phyloP scores from a whole-genome alignment of 2,113 vertebrate species.

The Hydrolagus affinis region DNA sequence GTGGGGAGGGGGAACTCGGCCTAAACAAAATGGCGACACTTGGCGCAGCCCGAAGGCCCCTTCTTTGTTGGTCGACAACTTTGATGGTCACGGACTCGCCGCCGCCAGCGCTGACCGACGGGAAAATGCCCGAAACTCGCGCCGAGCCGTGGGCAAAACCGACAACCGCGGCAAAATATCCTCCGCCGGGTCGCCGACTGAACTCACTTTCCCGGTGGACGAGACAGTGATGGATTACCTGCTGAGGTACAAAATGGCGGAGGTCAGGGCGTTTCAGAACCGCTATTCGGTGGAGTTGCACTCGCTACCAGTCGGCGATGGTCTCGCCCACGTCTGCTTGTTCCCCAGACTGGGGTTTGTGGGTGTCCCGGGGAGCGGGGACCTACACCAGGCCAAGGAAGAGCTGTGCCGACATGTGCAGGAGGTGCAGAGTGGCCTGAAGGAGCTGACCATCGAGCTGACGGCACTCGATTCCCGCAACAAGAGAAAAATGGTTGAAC shows the following conservation, averaged over 20 bases:
- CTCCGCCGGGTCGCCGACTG: background rate
- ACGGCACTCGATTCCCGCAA: background rate
- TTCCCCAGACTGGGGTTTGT: background rate
- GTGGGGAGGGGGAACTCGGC: too few relatives aligned
- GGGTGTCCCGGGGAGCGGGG: background rate
- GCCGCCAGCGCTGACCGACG: too few relatives aligned
- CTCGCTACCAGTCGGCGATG: rapidly evolving
- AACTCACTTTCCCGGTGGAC: constrained; percentile 34
- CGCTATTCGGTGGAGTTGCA: background rate
- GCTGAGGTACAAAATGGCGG: background rate
- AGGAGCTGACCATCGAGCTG: constrained; percentile 44
- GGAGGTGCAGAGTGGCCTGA: constrained; percentile 25
- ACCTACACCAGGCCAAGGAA: background rate
- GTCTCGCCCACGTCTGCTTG: constrained; percentile 33
- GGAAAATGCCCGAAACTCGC: too few relatives aligned
- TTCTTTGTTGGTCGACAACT: too few relatives aligned
- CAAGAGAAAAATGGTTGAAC: background rate
- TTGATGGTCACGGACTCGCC: too few relatives aligned
- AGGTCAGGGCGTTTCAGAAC: background rate
- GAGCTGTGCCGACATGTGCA: constrained; percentile 38
- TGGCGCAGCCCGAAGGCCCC: too few relatives aligned
- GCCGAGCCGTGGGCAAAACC: too few relatives aligned
- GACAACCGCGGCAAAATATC: background rate
- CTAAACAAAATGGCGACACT: too few relatives aligned
- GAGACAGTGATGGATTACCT: constrained; percentile 40